Conservation (phyloP, 2,888 invertebrate genomes). For the Eugnorisma glareosa region DNA sequence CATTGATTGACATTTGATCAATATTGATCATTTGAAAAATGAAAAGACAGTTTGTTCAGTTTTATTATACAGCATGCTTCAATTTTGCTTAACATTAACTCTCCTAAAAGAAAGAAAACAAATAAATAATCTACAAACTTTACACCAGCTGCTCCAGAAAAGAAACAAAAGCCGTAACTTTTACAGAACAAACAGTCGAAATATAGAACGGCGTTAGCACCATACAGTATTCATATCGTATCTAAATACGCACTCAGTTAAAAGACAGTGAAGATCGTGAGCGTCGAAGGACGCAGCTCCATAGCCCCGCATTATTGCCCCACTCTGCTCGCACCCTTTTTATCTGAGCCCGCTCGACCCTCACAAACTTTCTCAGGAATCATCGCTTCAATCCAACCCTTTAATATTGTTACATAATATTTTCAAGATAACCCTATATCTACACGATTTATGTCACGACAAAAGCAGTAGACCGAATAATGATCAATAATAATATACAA, state of each 20-base stretch:
- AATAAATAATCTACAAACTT: slow-evolving; percentile 1
- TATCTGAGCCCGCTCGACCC: slow-evolving; percentile 82
- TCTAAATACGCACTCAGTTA: slow-evolving; percentile 62
- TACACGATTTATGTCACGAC: slow-evolving; percentile 71
- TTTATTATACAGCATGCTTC: too few species aligned
- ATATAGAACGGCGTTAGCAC: slow-evolving; percentile 32
- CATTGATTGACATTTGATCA: too few species aligned
- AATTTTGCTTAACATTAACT: not conserved
- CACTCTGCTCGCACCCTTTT: slow-evolving; percentile 83
- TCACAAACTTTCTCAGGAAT: slow-evolving; percentile 82
- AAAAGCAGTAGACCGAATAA: slow-evolving; percentile 69
- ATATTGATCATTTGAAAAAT: too few species aligned
- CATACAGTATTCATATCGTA: slow-evolving; percentile 47
- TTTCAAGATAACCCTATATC: slow-evolving; percentile 73
- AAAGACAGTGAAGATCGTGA: slow-evolving; percentile 63
- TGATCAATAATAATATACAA: slow-evolving; percentile 56
- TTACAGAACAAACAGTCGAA: slow-evolving; percentile 18
- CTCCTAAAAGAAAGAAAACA: not conserved
- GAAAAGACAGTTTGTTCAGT: too few species aligned
- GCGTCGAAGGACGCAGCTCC: slow-evolving; percentile 67
- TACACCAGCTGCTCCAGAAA: slow-evolving; percentile 1
- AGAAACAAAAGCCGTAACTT: not conserved
- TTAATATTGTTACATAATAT: slow-evolving; percentile 82
- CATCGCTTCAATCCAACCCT: slow-evolving; percentile 81
- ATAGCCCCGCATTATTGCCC: slow-evolving; percentile 79